These are phyloP conservation scores for Cataglyphis altisquamis DNA, from an alignment of 2,888 invertebrate genomes.

Conservation along the genomic window DNA sequence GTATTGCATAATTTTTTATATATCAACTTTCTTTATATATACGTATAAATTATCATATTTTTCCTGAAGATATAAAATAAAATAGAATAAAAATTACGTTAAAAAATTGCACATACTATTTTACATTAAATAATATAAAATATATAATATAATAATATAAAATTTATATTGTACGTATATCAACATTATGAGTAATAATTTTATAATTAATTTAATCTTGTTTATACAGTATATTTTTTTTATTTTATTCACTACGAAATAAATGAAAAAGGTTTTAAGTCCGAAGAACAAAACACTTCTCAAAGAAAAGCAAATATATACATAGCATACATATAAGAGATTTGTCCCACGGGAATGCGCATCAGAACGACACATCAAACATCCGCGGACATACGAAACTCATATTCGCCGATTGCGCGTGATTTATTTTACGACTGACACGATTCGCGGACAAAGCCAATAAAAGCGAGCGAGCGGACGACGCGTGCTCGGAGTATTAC, in stretches of 20 bases:
- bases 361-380: slow-evolving; percentile 14
- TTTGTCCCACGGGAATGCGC: neutral
- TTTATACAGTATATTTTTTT: neutral
- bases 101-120: neutral
- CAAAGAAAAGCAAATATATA: neutral
- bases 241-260: neutral
- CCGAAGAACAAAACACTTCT: neutral
- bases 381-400: slow-evolving; percentile 2
- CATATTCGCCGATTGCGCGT: slow-evolving; percentile 1
- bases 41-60: neutral
- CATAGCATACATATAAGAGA: neutral
- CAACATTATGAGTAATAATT: neutral
- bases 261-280: neutral
- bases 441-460: slow-evolving; percentile 35
- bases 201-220: neutral
- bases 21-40: neutral
- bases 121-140: neutral
- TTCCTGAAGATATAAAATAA: neutral
- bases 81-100: neutral
- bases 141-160: neutral
- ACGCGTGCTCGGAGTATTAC: slow-evolving; percentile 30
- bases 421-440: slow-evolving; percentile 45
- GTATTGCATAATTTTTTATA: neutral
- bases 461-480: slow-evolving; percentile 29
- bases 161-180: neutral